Percentiles rank a stretch among this genome's conserved stretches.
These are phyloP conservation scores for Spilarctia lutea DNA, from an alignment of 2,888 invertebrate genomes.

Conservation along the genomic window DNA sequence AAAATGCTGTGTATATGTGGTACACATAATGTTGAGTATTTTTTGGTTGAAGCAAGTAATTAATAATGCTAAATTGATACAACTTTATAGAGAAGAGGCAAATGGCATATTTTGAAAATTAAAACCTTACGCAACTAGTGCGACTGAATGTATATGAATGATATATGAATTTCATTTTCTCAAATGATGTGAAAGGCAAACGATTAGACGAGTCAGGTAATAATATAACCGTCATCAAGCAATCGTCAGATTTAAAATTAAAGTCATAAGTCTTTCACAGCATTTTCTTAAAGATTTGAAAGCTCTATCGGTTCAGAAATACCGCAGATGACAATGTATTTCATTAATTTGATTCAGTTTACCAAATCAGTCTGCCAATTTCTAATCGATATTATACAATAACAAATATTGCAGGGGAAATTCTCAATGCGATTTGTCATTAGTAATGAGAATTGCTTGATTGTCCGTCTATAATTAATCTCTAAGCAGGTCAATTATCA, in stretches of 20 bases:
- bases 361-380: constrained; percentile 1
- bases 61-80: background rate
- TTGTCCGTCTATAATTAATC: background rate
- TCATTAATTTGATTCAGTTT: background rate
- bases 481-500: background rate
- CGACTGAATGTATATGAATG: too few relatives aligned
- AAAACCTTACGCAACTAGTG: too few relatives aligned
- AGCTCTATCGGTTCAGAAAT: too few relatives aligned
- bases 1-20: background rate
- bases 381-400: constrained; percentile 3
- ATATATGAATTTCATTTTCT: too few relatives aligned
- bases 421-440: constrained; percentile 3
- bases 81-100: background rate
- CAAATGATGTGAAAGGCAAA: too few relatives aligned
- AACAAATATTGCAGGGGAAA: constrained; percentile 9
- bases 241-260: too few relatives aligned
- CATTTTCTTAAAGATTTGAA: too few relatives aligned
- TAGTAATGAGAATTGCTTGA: background rate
- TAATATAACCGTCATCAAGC: too few relatives aligned
- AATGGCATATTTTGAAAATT: background rate
- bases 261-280: too few relatives aligned
- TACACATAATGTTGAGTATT: background rate
- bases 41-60: background rate
- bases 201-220: too few relatives aligned
- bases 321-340: too few relatives aligned